Evolutionary conservation across 2,888 invertebrate species (phyloP).

Genomic region (Phengaris alcon): DNA sequence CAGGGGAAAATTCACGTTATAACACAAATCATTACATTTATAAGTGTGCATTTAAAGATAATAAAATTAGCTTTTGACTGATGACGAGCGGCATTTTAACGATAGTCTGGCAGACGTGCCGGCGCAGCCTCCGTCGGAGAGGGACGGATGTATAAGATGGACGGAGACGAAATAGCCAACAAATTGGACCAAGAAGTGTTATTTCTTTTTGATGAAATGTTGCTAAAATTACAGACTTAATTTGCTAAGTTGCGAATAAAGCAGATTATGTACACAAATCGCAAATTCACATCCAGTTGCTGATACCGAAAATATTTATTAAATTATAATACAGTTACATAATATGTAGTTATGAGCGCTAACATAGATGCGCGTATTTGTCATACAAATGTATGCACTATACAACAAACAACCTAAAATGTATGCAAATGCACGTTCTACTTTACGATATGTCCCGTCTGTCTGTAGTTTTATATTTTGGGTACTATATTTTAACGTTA

Average conservation of each 20-base stretch:
- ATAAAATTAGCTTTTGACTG: conserved; percentile 38
- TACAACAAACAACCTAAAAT: too few species aligned
- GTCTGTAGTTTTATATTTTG: too few species aligned
- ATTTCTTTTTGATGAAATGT: conserved; percentile 36
- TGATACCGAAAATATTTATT: not conserved
- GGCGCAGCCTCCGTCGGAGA: conserved; percentile 64
- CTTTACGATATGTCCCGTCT: too few species aligned
- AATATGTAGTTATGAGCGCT: too few species aligned
- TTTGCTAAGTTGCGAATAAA: conserved; percentile 34
- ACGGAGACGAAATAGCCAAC: conserved; percentile 41
- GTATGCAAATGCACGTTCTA: too few species aligned
- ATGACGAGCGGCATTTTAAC: conserved; percentile 33
- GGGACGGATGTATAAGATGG: conserved; percentile 42
- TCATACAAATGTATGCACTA: too few species aligned
- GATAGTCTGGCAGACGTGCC: conserved; percentile 55
- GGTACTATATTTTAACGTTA: too few species aligned
- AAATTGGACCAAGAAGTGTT: conserved; percentile 30
- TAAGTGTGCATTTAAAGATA: conserved; percentile 35
- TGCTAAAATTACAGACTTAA: conserved; percentile 46
- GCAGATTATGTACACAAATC: not conserved
- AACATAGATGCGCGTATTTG: too few species aligned
- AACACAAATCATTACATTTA: conserved; percentile 26
- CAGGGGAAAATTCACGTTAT: not conserved
- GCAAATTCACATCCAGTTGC: not conserved
- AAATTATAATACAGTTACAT: too few species aligned